phyloP scores from a whole-genome alignment of 2,888 invertebrate species.

The Apodemia zela region DNA sequence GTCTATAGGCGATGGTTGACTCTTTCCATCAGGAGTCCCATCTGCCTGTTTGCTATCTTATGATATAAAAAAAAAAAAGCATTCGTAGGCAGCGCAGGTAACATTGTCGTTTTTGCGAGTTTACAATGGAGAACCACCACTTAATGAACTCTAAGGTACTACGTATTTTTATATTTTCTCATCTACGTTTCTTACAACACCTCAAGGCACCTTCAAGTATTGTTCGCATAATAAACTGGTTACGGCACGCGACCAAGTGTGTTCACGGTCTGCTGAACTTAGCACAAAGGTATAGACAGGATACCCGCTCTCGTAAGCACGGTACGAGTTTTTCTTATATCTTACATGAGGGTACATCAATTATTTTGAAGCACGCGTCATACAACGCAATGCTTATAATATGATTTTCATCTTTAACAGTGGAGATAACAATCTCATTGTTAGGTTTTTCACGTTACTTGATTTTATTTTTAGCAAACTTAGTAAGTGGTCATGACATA shows the following conservation, averaged over 20 bases:
- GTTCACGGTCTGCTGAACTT: constrained; percentile 16
- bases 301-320: constrained; percentile 20
- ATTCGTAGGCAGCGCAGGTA: too few relatives aligned
- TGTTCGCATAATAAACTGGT: constrained; percentile 13
- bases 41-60: too few relatives aligned
- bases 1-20: too few relatives aligned
- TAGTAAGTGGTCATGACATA: too few relatives aligned
- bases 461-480: not conserved
- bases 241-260: constrained; percentile 20
- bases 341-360: constrained; percentile 6
- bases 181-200: not conserved
- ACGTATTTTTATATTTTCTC: not conserved
- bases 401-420: not conserved
- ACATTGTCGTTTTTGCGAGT: not conserved
- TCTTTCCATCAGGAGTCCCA: too few relatives aligned
- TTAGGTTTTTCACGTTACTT: not conserved
- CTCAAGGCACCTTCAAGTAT: not conserved
- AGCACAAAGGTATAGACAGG: constrained; percentile 15
- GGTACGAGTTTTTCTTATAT: constrained; percentile 12
- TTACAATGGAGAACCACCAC: not conserved
- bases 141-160: not conserved
- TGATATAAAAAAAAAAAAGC: too few relatives aligned
- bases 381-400: not conserved
- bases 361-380: constrained; percentile 15
- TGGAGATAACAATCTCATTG: not conserved